A percentile compares a stretch with the other conserved stretches of the same genome.
These are phyloP conservation scores for Napeogenes sylphis DNA, from an alignment of 2,888 invertebrate genomes.

Conservation along the genomic window DNA sequence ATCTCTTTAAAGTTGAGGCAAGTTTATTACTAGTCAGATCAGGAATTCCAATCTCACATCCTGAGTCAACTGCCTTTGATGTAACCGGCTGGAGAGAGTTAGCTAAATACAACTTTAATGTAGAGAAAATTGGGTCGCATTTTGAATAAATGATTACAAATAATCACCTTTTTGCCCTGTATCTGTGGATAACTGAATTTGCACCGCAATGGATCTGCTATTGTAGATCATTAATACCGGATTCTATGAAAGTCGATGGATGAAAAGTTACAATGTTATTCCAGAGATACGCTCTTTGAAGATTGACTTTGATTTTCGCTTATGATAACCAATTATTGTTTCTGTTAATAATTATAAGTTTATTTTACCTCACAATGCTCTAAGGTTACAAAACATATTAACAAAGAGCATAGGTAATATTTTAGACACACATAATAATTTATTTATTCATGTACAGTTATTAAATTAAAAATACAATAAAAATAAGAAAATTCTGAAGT, in stretches of 20 bases:
- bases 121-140: constrained; percentile 35
- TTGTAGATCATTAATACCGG: constrained; percentile 43
- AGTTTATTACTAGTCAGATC: constrained; percentile 76
- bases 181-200: constrained; percentile 40
- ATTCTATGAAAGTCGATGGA: constrained; percentile 37
- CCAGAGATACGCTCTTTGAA: constrained; percentile 33
- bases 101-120: constrained; percentile 38
- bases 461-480: no score
- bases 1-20: constrained; percentile 63
- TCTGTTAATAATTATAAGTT: constrained; percentile 14
- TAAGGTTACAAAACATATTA: no score
- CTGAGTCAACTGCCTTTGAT: constrained; percentile 68
- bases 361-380: no score
- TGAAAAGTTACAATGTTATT: constrained; percentile 34
- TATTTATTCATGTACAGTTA: no score
- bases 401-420: no score
- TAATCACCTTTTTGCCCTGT: constrained; percentile 31
- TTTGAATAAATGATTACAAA: constrained; percentile 27
- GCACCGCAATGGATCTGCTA: constrained; percentile 40
- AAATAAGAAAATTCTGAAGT: no score
- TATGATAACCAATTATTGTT: constrained; percentile 26
- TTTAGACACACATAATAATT: no score
- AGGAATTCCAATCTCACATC: constrained; percentile 75
- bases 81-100: constrained; percentile 43
- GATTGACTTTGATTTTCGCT: constrained; percentile 29